A percentile compares a stretch with the other conserved stretches of the same genome.
Evolutionary conservation across 2,113 vertebrate species (phyloP).

Genomic region (Rynchops niger): DNA sequence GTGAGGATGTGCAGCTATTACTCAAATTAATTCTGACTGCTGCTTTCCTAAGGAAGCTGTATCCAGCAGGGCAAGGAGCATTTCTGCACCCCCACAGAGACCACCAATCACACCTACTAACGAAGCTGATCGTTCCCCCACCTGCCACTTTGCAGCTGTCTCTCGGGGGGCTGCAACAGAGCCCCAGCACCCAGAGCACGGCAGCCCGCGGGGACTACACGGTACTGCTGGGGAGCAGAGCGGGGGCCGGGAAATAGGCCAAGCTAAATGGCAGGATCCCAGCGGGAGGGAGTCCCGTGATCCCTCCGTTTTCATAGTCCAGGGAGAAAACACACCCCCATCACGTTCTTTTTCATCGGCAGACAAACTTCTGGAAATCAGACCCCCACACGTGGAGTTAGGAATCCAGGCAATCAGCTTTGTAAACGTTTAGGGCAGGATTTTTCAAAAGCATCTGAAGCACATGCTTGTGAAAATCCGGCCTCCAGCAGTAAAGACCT

Average conservation of each 20-base stretch:
- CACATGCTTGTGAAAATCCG: background rate
- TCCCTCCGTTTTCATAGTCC: background rate
- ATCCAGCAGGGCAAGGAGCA: background rate
- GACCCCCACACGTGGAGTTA: background rate
- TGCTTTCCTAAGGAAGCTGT: background rate
- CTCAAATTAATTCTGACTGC: background rate
- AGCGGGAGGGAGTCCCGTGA: background rate
- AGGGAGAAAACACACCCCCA: background rate
- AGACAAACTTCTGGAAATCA: background rate
- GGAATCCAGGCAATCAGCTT: background rate
- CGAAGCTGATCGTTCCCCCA: background rate
- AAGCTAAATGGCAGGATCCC: background rate
- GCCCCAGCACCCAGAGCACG: background rate
- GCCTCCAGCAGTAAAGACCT: background rate
- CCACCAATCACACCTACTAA: background rate
- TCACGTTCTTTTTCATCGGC: background rate
- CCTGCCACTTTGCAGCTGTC: background rate
- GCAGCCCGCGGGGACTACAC: fast-evolving
- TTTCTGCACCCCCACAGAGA: background rate
- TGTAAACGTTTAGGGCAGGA: background rate
- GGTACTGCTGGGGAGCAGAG: background rate
- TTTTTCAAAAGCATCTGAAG: background rate
- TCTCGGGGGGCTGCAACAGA: fast-evolving
- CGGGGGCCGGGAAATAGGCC: background rate
- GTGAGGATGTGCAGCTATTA: background rate